These are phyloP conservation scores for Magallana nippona DNA, from an alignment of 2,888 invertebrate species.

Conservation along the genomic window DNA sequence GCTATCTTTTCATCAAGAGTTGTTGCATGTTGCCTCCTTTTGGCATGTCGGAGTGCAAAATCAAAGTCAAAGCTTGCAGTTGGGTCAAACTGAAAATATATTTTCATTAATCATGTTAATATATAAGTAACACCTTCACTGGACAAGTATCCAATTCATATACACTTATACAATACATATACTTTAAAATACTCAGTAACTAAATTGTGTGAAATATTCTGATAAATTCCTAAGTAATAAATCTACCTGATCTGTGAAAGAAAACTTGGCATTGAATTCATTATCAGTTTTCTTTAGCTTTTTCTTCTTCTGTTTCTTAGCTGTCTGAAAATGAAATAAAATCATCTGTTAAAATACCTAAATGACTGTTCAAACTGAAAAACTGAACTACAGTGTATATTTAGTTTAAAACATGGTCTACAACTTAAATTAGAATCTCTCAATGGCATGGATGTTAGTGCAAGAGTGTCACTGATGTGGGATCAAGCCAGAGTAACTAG, in stretches of 20 bases:
- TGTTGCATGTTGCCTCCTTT: conserved; percentile 87
- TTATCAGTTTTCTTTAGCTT: conserved; percentile 72
- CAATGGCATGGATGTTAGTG: too few relatives aligned
- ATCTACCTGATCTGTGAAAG: conserved; percentile 85
- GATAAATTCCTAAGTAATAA: too few relatives aligned
- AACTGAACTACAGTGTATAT: too few relatives aligned
- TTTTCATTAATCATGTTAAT: background rate
- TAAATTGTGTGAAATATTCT: too few relatives aligned
- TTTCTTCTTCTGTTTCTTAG: conserved; percentile 55
- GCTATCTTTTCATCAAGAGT: conserved; percentile 92
- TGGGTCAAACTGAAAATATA: conserved; percentile 62
- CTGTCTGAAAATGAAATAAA: conserved; percentile 48
- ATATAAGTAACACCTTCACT: background rate
- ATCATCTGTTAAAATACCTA: background rate
- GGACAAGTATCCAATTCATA: too few relatives aligned
- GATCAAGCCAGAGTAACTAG: too few relatives aligned
- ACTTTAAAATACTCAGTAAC: background rate
- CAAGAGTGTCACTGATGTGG: too few relatives aligned
- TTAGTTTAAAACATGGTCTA: too few relatives aligned
- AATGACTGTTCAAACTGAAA: too few relatives aligned
- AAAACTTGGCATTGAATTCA: conserved; percentile 90
- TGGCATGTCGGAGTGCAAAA: conserved; percentile 67
- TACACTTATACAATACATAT: background rate
- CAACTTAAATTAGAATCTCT: too few relatives aligned
- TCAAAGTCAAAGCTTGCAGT: conserved; percentile 65